These are phyloP conservation scores for Electrona antarctica DNA, from an alignment of 2,113 vertebrate genomes.

Conservation along the genomic window DNA sequence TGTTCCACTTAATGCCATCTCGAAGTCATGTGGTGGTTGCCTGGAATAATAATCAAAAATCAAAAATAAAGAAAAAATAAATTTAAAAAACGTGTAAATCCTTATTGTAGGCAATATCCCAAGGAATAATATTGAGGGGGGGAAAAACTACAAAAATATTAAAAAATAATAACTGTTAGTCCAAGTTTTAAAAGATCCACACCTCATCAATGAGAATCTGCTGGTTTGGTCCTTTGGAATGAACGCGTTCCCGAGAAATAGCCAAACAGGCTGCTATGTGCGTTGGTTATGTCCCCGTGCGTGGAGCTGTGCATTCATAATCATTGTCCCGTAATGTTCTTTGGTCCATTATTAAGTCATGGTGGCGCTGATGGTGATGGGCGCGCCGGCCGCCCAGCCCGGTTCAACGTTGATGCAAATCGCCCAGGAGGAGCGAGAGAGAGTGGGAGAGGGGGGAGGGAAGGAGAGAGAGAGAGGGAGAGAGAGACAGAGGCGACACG, in stretches of 20 bases:
- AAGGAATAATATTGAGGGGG: background rate
- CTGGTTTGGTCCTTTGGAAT: slow-evolving; percentile 22
- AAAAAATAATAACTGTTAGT: background rate
- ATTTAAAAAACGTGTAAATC: slow-evolving; percentile 48
- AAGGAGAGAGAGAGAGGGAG: background rate
- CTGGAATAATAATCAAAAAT: slow-evolving; percentile 66
- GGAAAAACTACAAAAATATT: no score
- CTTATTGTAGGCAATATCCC: slow-evolving; percentile 22
- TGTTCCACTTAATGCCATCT: slow-evolving; percentile 94
- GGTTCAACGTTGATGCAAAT: slow-evolving; percentile 20
- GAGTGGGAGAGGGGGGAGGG: background rate
- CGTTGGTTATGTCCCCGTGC: slow-evolving; percentile 23
- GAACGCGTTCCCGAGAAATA: slow-evolving; percentile 14
- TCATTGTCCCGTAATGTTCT: no score
- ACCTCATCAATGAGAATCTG: slow-evolving; percentile 69
- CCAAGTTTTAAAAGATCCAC: slow-evolving; percentile 47
- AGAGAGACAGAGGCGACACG: slow-evolving; percentile 36
- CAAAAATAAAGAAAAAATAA: slow-evolving; percentile 27
- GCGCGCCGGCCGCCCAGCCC: slow-evolving; percentile 32
- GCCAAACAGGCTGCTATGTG: slow-evolving; percentile 5
- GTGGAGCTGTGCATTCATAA: slow-evolving; percentile 1
- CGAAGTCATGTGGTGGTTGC: slow-evolving; percentile 91
- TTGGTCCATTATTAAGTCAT: slow-evolving; percentile 21
- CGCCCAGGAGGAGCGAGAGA: slow-evolving; percentile 55
- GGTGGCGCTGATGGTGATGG: slow-evolving; percentile 52